phyloP scores from a whole-genome alignment of 2,113 vertebrate species.

The Eublepharis macularius region DNA sequence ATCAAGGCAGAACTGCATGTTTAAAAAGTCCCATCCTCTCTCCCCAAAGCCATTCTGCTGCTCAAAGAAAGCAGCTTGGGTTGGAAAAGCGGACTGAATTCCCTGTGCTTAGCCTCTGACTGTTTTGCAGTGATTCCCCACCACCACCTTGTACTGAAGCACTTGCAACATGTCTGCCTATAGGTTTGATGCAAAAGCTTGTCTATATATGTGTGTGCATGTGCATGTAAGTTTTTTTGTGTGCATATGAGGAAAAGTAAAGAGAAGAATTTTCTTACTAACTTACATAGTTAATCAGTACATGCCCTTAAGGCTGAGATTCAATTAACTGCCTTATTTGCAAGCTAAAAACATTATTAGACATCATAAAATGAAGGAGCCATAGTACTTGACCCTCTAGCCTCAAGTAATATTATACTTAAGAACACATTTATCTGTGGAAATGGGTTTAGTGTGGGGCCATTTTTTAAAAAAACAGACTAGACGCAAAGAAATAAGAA shows the following conservation, averaged over 20 bases:
- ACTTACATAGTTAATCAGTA: not conserved
- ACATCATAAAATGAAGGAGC: constrained; percentile 32
- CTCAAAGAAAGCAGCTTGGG: no score
- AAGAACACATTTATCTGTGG: constrained; percentile 8
- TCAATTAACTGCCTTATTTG: constrained; percentile 21
- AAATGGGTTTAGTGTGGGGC: not conserved
- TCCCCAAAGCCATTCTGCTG: no score
- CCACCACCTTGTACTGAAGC: no score
- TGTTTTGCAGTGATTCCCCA: no score
- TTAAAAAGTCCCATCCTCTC: no score
- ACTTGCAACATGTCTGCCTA: not conserved
- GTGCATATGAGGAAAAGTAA: not conserved
- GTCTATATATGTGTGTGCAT: not conserved
- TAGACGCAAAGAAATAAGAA: not conserved
- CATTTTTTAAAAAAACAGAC: not conserved
- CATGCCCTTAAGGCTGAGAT: not conserved
- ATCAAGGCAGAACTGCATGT: no score
- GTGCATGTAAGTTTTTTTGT: not conserved
- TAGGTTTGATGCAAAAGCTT: not conserved
- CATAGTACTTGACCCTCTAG: constrained; percentile 38
- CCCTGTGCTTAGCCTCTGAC: no score
- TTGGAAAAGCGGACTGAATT: no score
- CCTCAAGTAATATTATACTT: not conserved
- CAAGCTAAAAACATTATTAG: constrained; percentile 15
- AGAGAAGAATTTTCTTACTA: not conserved